These are phyloP conservation scores for Microcebus tavaratra DNA, from an alignment of 2,113 vertebrate genomes.

Conservation along the genomic window DNA sequence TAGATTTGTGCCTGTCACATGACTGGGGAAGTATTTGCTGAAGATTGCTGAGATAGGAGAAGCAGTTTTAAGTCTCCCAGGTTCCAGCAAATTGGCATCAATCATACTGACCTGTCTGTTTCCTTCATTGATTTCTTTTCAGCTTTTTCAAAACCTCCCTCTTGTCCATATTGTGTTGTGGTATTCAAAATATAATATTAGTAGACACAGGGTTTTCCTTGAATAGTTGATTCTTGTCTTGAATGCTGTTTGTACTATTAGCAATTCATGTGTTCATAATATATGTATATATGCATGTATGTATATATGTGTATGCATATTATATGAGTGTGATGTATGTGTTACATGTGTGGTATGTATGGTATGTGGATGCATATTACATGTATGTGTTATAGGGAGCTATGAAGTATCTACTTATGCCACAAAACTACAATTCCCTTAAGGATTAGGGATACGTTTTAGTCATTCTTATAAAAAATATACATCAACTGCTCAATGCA, in stretches of 20 bases:
- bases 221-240: background rate
- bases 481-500: background rate
- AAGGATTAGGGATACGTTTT: background rate
- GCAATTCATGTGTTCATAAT: background rate
- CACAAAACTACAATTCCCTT: background rate
- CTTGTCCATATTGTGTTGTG: background rate
- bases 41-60: background rate
- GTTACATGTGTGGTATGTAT: background rate
- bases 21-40: background rate
- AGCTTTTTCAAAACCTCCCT: background rate
- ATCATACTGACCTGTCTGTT: background rate
- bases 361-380: background rate
- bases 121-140: background rate
- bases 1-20: background rate
- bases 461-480: background rate
- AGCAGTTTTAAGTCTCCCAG: background rate
- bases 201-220: background rate
- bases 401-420: background rate
- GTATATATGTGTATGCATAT: background rate
- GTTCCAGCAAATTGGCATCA: background rate
- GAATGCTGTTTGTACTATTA: background rate
- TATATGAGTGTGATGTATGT: background rate
- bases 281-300: background rate
- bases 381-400: background rate
- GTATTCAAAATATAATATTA: constrained; percentile 1